Evolutionary conservation across 2,113 vertebrate species (phyloP), one percentile per base, ranked within the genome.

Genomic region (Megaleporinus macrocephalus): DNA sequence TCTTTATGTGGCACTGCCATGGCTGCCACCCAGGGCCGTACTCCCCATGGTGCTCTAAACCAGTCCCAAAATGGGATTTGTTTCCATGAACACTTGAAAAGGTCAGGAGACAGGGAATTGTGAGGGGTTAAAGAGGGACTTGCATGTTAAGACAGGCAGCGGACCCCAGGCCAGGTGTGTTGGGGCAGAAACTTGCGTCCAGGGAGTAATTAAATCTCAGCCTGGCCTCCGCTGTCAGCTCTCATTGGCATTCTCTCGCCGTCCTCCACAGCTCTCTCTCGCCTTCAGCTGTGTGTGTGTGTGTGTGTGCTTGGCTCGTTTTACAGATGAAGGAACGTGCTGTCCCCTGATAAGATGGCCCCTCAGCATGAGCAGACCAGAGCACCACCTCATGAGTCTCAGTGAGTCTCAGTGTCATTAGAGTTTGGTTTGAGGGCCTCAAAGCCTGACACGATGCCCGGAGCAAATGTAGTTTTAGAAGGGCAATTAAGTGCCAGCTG

Each of bases 171-270:
- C 83, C 81, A 73, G 80, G 86, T 85, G 66, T 68, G 24, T 81
- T 75, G 30, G 53, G 80, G 80, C 62, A 57, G 61, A 24, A 33
- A 57, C 59, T 29, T 26, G 24, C 20, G 13, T 76, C 72, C 77
- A 68, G 78, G 82, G 76, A 72, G 76, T 87, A 90, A 90, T 88
- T 49, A 86, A 89, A 89, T 86, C 87, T 88, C 53, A 30, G 65
- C 68, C 33, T 73, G 72, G 72, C 69, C 16, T 22, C 30, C 4
- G 9, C 20, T 24, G 55, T 14, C 11, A 7, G 76, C 53, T 24
- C 88, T 93, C 89, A 93, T 94, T 92, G 91, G 90, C 89, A 94
- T 94, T 92, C 93, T 26, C 84, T 55, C 85, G 68, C 66, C 57
- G 71, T 87, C 33, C 47, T 71, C 83, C 57, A 4, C 57, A 20